These are phyloP conservation scores for Andrena marginata DNA, from an alignment of 2,888 invertebrate species.

Conservation along the genomic window DNA sequence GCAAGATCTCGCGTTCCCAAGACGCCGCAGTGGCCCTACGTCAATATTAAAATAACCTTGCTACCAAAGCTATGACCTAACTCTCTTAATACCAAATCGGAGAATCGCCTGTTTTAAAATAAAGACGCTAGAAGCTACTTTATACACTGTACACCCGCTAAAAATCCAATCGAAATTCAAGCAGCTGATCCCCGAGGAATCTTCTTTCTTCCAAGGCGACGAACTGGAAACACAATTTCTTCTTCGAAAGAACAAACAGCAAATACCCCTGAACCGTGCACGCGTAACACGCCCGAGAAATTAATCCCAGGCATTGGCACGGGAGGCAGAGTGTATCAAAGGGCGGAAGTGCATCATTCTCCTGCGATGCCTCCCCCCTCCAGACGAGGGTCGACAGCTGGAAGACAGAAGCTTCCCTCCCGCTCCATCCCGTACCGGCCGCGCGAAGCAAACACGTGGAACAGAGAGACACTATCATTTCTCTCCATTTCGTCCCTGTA, in stretches of 20 bases:
- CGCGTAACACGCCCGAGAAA: slow-evolving; percentile 32
- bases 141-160: no score
- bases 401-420: slow-evolving; percentile 33
- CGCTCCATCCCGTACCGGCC: not conserved
- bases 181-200: no score
- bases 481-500: slow-evolving; percentile 11
- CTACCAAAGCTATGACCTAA: no score
- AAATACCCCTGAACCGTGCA: not conserved
- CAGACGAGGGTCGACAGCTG: slow-evolving; percentile 58
- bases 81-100: no score
- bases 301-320: slow-evolving; percentile 60
- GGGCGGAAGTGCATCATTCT: slow-evolving; percentile 83
- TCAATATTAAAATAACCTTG: slow-evolving; percentile 11
- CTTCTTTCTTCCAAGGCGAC: no score
- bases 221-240: not conserved
- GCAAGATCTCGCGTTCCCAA: slow-evolving; percentile 1
- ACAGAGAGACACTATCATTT: slow-evolving; percentile 55
- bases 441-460: slow-evolving; percentile 54
- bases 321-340: slow-evolving; percentile 73
- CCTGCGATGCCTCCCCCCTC: slow-evolving; percentile 58
- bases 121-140: no score
- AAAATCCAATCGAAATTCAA: no score
- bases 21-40: slow-evolving; percentile 9
- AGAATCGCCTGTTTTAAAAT: no score
- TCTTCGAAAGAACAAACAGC: not conserved